These are phyloP conservation scores for Drosophila punjabiensis DNA, from an alignment of 1,140 invertebrate genomes.

Conservation along the genomic window DNA sequence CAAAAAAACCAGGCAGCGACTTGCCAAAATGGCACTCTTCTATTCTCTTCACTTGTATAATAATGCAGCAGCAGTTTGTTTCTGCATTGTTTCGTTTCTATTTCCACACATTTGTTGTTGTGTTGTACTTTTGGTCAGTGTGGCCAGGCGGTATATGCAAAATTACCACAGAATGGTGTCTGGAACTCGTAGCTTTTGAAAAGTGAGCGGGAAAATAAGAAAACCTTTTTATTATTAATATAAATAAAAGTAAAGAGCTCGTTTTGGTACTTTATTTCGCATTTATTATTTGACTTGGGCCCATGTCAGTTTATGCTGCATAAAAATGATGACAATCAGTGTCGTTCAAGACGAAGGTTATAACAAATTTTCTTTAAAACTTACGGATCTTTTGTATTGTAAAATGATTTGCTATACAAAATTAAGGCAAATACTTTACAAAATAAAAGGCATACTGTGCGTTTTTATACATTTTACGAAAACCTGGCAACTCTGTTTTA, in stretches of 20 bases:
- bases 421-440: not conserved
- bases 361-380: not conserved
- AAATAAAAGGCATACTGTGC: not conserved
- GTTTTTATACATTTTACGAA: not conserved
- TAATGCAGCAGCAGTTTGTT: constrained; percentile 29
- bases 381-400: not conserved
- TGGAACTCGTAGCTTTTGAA: not conserved
- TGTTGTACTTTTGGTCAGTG: constrained; percentile 18
- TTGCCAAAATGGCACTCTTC: constrained; percentile 40
- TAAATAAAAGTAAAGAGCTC: not conserved
- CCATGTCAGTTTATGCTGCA: not conserved
- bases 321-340: no score
- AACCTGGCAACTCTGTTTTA: not conserved
- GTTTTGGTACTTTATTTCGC: not conserved
- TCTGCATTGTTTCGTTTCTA: constrained; percentile 47
- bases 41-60: constrained; percentile 41
- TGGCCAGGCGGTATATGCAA: not conserved
- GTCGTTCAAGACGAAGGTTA: not conserved
- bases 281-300: not conserved
- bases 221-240: not conserved
- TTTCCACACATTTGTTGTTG: constrained; percentile 44
- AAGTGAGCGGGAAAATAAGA: not conserved
- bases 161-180: not conserved
- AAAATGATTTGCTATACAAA: not conserved
- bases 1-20: constrained; percentile 31